phyloP scores from a whole-genome alignment of 2,797 vertebrate species.

The Chloroceryle inda region DNA sequence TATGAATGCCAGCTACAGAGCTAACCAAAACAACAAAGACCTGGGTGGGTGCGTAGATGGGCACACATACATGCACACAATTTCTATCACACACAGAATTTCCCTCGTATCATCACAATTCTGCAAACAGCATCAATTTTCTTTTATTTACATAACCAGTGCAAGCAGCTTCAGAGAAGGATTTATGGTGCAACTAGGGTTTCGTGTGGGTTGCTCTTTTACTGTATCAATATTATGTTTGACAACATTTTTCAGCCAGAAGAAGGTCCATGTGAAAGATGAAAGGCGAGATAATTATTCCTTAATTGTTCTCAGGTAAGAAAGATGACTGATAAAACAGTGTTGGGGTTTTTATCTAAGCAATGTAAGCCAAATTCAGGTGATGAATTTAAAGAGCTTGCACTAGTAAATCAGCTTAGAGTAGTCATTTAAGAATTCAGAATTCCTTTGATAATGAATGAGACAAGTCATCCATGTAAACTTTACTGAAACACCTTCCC shows the following conservation, averaged over 20 bases:
- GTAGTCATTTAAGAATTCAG: neutral
- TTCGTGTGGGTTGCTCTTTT: constrained; percentile 36
- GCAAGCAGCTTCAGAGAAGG: constrained; percentile 19
- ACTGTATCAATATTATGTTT: constrained; percentile 46
- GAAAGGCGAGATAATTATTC: constrained; percentile 11
- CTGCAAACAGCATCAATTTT: constrained; percentile 33
- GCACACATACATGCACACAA: neutral
- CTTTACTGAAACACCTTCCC: neutral
- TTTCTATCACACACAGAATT: neutral
- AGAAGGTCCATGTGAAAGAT: neutral
- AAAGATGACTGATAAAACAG: neutral
- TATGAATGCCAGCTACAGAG: neutral
- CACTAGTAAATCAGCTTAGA: neutral
- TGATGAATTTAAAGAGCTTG: neutral
- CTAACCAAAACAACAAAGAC: neutral
- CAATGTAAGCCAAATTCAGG: neutral
- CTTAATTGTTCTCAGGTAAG: constrained; percentile 35
- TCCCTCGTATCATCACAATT: neutral
- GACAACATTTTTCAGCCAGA: constrained; percentile 43
- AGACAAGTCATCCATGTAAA: neutral
- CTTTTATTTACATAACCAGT: constrained; percentile 66
- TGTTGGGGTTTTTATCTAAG: neutral
- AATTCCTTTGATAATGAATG: neutral
- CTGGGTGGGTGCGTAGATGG: neutral
- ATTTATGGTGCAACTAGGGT: constrained; percentile 44